These are phyloP conservation scores for Temnothorax ravouxi DNA, from an alignment of 2,888 invertebrate species.

Conservation along the genomic window DNA sequence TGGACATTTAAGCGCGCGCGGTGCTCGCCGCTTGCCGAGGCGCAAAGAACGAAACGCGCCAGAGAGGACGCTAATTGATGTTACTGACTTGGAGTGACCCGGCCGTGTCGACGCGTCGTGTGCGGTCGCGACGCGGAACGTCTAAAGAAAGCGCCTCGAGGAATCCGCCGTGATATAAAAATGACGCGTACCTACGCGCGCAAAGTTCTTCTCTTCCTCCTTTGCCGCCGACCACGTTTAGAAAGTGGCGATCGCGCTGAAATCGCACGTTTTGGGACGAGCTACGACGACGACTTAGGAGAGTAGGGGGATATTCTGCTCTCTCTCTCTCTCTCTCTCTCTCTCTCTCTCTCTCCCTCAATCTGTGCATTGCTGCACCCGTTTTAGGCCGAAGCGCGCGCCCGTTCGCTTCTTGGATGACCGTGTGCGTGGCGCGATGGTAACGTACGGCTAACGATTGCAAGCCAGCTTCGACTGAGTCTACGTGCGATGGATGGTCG, in stretches of 20 bases:
- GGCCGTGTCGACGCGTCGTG: constrained; percentile 65
- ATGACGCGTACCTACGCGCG: background rate
- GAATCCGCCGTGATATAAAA: background rate
- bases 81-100: constrained; percentile 69
- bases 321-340: background rate
- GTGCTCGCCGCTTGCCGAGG: constrained; percentile 44
- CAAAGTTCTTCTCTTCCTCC: background rate
- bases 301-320: background rate
- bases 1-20: constrained; percentile 66
- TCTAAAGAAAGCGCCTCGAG: constrained; percentile 8
- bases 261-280: background rate
- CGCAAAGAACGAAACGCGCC: constrained; percentile 57
- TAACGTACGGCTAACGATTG: constrained; percentile 6
- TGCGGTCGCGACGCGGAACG: constrained; percentile 65
- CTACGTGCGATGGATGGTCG: constrained; percentile 52
- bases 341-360: background rate
- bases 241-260: background rate
- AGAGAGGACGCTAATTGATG: constrained; percentile 75
- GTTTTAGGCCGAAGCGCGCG: constrained; percentile 1
- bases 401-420: background rate
- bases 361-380: background rate
- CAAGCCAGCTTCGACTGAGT: constrained; percentile 29
- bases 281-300: background rate
- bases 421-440: background rate
- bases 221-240: background rate